phyloP scores from a whole-genome alignment of 2,113 vertebrate genomes.

The Mustela lutreola region DNA sequence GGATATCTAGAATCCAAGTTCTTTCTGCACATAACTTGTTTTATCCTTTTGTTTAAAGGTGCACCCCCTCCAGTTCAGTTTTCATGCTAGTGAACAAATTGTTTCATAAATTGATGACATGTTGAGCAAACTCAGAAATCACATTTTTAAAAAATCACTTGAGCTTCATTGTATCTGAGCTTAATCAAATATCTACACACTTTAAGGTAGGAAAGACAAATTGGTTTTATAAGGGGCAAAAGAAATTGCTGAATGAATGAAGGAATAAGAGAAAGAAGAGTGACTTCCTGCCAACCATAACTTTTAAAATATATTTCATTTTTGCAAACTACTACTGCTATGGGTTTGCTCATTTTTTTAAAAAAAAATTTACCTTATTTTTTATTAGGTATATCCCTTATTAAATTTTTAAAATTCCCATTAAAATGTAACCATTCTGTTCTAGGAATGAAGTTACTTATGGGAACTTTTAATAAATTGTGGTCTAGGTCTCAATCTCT shows the following conservation, averaged over 20 bases:
- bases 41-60: neutral
- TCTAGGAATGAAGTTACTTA: neutral
- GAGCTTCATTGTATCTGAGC: neutral
- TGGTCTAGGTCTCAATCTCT: neutral
- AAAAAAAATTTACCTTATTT: neutral
- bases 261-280: neutral
- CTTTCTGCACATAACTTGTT: neutral
- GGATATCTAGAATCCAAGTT: neutral
- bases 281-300: neutral
- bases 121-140: conserved; percentile 3
- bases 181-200: neutral
- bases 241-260: neutral
- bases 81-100: neutral
- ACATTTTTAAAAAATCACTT: neutral
- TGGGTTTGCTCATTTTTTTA: neutral
- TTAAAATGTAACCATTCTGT: neutral
- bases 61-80: neutral
- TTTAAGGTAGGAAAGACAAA: neutral
- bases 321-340: neutral
- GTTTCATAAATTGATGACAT: neutral
- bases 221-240: neutral
- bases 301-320: neutral
- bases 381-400: neutral
- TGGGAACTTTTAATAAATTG: neutral
- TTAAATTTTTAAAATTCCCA: neutral